These are phyloP conservation scores for Microctonus aethiopoides DNA, from an alignment of 2,888 invertebrate species.

Conservation along the genomic window DNA sequence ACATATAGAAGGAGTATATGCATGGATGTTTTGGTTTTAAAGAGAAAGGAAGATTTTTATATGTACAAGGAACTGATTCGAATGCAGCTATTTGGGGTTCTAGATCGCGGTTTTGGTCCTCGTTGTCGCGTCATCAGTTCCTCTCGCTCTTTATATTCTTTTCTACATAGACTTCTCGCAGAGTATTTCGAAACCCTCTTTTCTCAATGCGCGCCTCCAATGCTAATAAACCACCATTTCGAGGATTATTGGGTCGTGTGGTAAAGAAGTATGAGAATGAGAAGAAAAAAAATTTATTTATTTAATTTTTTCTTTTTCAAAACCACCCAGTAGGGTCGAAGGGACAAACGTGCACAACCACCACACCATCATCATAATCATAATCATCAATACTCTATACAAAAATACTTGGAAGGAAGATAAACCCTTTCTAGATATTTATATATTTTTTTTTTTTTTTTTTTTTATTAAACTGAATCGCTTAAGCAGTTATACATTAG, in stretches of 20 bases:
- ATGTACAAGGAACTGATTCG: conserved; percentile 53
- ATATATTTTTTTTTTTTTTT: too few relatives aligned
- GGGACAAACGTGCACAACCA: conserved; percentile 30
- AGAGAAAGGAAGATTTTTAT: background rate
- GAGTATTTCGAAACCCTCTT: conserved; percentile 38
- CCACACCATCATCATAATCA: too few relatives aligned
- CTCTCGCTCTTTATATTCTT: background rate
- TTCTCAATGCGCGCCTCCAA: conserved; percentile 52
- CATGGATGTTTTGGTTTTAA: background rate
- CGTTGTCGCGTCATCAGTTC: conserved; percentile 28
- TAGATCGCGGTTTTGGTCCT: conserved; percentile 28
- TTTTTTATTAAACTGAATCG: conserved; percentile 6
- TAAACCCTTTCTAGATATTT: too few relatives aligned
- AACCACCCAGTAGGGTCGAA: conserved; percentile 43
- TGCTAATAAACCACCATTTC: conserved; percentile 62
- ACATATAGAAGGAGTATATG: too few relatives aligned
- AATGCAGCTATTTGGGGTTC: conserved; percentile 51
- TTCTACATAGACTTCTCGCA: conserved; percentile 34
- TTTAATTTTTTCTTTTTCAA: too few relatives aligned
- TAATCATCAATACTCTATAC: too few relatives aligned
- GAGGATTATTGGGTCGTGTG: conserved; percentile 50
- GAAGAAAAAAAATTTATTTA: conserved; percentile 31
- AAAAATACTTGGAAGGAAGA: conserved; percentile 55
- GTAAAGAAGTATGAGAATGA: too few relatives aligned
- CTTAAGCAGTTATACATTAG: too few relatives aligned